Conservation (phyloP, 2,888 invertebrate species). For the Drosophila stalkeri region DNA sequence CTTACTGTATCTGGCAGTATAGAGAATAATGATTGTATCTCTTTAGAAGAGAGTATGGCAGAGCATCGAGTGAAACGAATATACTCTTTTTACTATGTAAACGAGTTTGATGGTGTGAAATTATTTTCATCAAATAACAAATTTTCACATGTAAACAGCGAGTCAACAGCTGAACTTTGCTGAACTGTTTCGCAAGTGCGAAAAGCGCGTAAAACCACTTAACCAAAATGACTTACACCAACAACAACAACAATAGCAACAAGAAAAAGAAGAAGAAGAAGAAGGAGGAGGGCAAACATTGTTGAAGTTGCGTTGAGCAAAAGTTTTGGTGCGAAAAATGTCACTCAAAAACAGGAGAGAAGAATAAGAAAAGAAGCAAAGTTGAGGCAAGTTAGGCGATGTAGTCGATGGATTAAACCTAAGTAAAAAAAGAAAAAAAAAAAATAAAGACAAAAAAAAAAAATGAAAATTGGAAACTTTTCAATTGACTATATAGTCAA, state of each 20-base stretch:
- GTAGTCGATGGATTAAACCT: slow-evolving; percentile 36
- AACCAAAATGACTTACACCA: slow-evolving; percentile 42
- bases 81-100: neutral
- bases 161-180: slow-evolving; percentile 24
- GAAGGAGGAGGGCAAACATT: slow-evolving; percentile 4
- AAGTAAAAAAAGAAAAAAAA: slow-evolving; percentile 16
- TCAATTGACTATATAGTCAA: slow-evolving; percentile 17
- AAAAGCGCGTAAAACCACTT: slow-evolving; percentile 61
- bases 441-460: neutral
- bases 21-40: neutral
- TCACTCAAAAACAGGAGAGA: slow-evolving; percentile 54
- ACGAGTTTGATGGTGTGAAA: slow-evolving; percentile 12
- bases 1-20: too few relatives aligned
- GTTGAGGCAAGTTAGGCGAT: slow-evolving; percentile 31
- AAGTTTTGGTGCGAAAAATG: slow-evolving; percentile 65
- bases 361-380: slow-evolving; percentile 32
- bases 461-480: slow-evolving; percentile 17
- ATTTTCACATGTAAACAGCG: slow-evolving; percentile 40
- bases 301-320: slow-evolving; percentile 39
- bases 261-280: neutral
- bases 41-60: neutral
- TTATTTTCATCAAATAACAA: slow-evolving; percentile 39
- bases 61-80: neutral
- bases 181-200: slow-evolving; percentile 26
- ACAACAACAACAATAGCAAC: slow-evolving; percentile 25